Evolutionary conservation across 2,797 vertebrate species (phyloP), one percentile per base, ranked within the genome.

Genomic region (Melopsittacus undulatus): DNA sequence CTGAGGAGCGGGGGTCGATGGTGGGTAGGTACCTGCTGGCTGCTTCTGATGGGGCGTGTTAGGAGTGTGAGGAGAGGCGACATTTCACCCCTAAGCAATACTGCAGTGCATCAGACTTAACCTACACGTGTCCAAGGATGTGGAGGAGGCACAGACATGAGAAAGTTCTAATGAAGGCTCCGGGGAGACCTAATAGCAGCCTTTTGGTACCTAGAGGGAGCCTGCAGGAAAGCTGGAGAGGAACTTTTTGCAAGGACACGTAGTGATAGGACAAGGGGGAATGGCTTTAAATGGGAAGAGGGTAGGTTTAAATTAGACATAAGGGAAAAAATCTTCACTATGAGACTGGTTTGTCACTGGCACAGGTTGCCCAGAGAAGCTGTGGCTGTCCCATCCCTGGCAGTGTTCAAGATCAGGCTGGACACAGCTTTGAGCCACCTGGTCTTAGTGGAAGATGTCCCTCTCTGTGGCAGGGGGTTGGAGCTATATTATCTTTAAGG

Each of bases 71-170:
- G 70, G 10, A 13, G 11, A 3, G 24, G 5, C 3, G 4, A 9
- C 13, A 0, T n/a, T 21, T 34, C 14, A 1, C 7, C 4, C 17
- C 20, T 13, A 2, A 75, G 45, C 20, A 4, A 2, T 18, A 16
- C 42, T 9, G 42, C 29, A 3, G 20, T 2, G 34, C 17, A 1
- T 29, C 14, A 8, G 0, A 7, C 17, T 52, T 12, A 3, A 12
- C 12, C 5, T 36, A 2, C 23, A 1, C 0, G 4, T 12, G 20
- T 19, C 7, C 2, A 5, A 34, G 7, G 7, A 0, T 10, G 13
- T 21, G 68, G 13, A 10, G 23, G 19, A 61, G 22, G 24, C 61
- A 8, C 7, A 36, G 17, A 3, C 16, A 0, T 4, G 32, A 32
- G 42, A 12, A 54, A 10, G 40, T 56, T 70, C 40, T 36, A 7